phyloP scores from a whole-genome alignment of 64 coral and sea anemone genomes.

The Dendronephthya gigantea region DNA sequence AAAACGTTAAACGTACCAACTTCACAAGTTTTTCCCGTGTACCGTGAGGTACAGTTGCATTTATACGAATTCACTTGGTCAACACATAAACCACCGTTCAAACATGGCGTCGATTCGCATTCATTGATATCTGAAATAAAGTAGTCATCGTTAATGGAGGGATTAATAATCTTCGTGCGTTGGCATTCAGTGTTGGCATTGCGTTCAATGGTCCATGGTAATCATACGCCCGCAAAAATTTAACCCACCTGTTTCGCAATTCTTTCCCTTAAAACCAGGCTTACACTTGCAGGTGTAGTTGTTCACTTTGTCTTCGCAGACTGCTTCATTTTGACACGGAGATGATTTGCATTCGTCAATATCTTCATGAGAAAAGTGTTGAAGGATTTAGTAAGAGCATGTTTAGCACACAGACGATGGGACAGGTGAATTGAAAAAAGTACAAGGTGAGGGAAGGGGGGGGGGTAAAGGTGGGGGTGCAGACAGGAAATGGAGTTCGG shows the following conservation, averaged over 20 bases:
- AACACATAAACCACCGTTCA: constrained; percentile 15
- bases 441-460: no score
- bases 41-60: constrained; percentile 43
- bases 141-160: no score
- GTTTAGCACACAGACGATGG: no score
- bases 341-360: constrained; percentile 19
- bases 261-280: background rate
- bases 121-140: constrained; percentile 42
- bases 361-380: background rate
- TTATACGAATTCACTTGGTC: constrained; percentile 18
- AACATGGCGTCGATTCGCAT: constrained; percentile 54
- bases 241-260: background rate
- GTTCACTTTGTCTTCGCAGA: background rate
- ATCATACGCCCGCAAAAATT: background rate
- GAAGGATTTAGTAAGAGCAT: background rate
- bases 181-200: no score
- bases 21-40: constrained; percentile 58
- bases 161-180: no score
- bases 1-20: constrained; percentile 36
- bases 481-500: no score
- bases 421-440: no score
- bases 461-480: no score
- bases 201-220: no score
- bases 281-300: background rate
- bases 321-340: background rate